A percentile compares a stretch with the other conserved stretches of the same genome.
Conservation (phyloP, 2,888 invertebrate genomes). For the Meteorus cinctellus region DNA sequence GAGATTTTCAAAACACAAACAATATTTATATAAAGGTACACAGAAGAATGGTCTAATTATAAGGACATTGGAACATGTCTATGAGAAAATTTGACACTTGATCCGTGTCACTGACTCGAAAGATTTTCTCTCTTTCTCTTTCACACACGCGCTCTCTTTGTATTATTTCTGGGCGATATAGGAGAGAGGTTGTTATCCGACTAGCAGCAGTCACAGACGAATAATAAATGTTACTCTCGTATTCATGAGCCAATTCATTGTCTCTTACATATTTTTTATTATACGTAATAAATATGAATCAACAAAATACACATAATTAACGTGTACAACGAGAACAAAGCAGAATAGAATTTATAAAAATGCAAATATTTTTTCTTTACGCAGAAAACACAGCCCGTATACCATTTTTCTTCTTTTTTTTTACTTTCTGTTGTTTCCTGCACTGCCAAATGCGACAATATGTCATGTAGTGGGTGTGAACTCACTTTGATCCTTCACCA, state of each 20-base stretch:
- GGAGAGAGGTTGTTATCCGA: conserved; percentile 3
- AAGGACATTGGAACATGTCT: neutral
- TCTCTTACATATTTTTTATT: conserved; percentile 2
- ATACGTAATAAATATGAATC: conserved; percentile 9
- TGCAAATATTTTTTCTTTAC: conserved; percentile 46
- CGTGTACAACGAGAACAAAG: conserved; percentile 34
- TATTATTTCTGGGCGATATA: conserved; percentile 6
- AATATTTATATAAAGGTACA: too few species aligned
- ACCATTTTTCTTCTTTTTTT: conserved; percentile 49
- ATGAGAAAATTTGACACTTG: conserved; percentile 59
- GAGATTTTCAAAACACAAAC: neutral
- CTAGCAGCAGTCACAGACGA: neutral
- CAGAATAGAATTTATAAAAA: conserved; percentile 47
- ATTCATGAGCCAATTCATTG: neutral
- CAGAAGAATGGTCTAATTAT: neutral
- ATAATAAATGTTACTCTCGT: conserved; percentile 1
- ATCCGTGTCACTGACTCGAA: conserved; percentile 62
- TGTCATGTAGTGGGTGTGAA: neutral
- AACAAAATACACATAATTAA: conserved; percentile 6
- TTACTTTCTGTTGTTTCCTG: conserved; percentile 34
- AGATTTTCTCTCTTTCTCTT: conserved; percentile 14
- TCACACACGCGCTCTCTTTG: neutral
- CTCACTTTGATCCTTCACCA: neutral
- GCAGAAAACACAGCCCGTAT: conserved; percentile 43
- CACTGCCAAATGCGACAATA: conserved; percentile 46